Evolutionary conservation across 1,140 invertebrate species (phyloP).

Genomic region (Aphaenogaster floridana): DNA sequence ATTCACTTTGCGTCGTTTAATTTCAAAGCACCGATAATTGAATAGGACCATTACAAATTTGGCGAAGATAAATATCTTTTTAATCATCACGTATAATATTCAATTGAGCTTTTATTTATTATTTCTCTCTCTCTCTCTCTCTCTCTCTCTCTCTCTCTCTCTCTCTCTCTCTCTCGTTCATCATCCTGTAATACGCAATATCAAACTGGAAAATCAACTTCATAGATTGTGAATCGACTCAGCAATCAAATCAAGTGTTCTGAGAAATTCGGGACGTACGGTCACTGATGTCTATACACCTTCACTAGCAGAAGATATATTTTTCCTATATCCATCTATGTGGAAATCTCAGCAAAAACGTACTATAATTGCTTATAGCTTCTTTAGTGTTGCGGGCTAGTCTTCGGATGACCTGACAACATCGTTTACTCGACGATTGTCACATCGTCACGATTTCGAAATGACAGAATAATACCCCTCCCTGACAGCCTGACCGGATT

Average conservation of each 20-base stretch:
- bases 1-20: neutral
- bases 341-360: neutral
- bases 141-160: neutral
- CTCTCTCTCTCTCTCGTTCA: neutral
- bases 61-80: constrained; percentile 9
- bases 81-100: neutral
- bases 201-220: neutral
- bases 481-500: constrained; percentile 20
- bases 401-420: neutral
- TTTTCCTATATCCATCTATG: neutral
- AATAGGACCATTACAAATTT: neutral
- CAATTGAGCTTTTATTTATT: neutral
- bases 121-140: neutral
- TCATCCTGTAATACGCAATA: neutral
- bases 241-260: neutral
- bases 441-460: constrained; percentile 20
- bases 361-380: neutral
- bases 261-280: neutral
- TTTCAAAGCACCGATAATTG: neutral
- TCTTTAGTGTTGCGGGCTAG: neutral
- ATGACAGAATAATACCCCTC: constrained; percentile 41
- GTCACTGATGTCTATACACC: neutral
- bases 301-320: constrained; percentile 1
- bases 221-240: neutral
- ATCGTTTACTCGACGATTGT: neutral